Base-by-base conservation (phyloP, 2,888 invertebrate genomes). In the Cryptocephalus moraei region DNA sequence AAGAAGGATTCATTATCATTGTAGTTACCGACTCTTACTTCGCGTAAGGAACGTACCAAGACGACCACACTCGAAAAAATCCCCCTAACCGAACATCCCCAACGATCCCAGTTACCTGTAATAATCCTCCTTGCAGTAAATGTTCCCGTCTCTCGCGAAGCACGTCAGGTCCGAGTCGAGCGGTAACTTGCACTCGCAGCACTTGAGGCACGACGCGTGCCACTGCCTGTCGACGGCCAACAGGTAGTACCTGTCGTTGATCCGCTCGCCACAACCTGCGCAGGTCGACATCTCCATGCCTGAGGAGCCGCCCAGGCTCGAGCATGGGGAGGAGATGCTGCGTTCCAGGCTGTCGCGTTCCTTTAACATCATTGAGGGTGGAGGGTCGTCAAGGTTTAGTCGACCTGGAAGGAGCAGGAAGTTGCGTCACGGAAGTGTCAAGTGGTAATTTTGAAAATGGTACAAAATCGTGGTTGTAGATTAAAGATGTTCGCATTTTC, bases 71-170 rank as follows among this genome's bases (percentile, higher is more conserved):
- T n/a, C n/a, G 22, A 22, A 22, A 22, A 22, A 22, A 4, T 22
- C 22, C 22, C 6, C 22, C 22, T 4, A 22, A 22, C 2, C 22
- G 6, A 22, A 4, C 22, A 39, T 31, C 14, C 14, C 8, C 22
- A 43, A 1, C 4, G 22, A 22, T 22, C 3, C 22, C 22, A 4
- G 22, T 74, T 70, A 92, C 93, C 91, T 84, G 73, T 89, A 91
- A 68, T 93, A 94, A 71, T 94, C 93, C 63, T 91, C 91, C 68
- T 91, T 91, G 77, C 93, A 94, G 72, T 90, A 93, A 61, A 93
- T 91, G 67, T 86, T 85, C 45, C 91, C 90, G 62, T 91, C 90
- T 55, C 90, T 75, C 9, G 89, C 84, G 70, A 91, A 94, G 73
- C 93, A 93, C 57, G 91, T 90, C 53, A 87, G 76, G 66, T 92